Conservation (phyloP, 64 coral and sea anemone species). For the Actinia tenebrosa region DNA sequence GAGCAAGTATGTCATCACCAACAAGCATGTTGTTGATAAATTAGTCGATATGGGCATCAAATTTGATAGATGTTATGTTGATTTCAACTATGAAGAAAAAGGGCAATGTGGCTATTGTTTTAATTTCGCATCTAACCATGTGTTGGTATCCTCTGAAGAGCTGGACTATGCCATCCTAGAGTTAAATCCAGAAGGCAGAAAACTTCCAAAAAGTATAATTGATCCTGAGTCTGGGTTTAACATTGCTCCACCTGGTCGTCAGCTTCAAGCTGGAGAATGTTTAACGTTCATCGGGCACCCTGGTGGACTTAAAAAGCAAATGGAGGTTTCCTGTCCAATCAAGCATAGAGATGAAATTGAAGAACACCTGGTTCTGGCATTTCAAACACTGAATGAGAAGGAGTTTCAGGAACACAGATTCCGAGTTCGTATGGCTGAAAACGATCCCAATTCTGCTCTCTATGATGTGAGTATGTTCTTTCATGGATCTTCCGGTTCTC, state of each 20-base stretch:
- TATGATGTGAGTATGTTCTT: neutral
- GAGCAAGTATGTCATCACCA: neutral
- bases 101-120: neutral
- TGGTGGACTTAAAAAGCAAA: neutral
- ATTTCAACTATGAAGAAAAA: neutral
- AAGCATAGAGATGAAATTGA: neutral
- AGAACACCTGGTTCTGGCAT: neutral
- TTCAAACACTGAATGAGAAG: neutral
- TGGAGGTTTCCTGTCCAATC: neutral
- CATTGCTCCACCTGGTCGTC: neutral
- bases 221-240: neutral
- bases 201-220: neutral
- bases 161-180: neutral
- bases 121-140: neutral
- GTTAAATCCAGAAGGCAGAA: neutral
- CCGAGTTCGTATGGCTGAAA: neutral
- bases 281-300: no score
- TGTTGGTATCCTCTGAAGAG: neutral
- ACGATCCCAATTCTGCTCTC: neutral
- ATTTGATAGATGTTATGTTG: neutral
- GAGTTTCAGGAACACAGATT: neutral
- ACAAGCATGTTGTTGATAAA: neutral
- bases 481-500: neutral
- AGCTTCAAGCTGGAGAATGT: neutral
- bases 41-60: neutral